phyloP scores from a whole-genome alignment of 2,113 vertebrate genomes.

The Hippoglossus stenolepis region DNA sequence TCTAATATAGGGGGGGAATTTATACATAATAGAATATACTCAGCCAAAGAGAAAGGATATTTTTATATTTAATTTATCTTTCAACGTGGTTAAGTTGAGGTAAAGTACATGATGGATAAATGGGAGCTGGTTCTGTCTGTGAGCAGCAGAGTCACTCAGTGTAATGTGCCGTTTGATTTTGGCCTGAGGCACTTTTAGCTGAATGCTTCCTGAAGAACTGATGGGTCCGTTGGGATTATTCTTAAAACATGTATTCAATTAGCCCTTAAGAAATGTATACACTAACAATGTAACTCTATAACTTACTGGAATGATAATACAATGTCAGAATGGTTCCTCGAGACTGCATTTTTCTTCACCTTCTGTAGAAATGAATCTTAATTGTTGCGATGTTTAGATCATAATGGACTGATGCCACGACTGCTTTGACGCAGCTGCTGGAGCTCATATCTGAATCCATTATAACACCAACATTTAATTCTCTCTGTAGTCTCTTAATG shows the following conservation, averaged over 20 bases:
- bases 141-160: constrained; percentile 2
- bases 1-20: too few species aligned
- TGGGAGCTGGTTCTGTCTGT: not conserved
- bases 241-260: constrained; percentile 4
- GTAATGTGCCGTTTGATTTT: constrained; percentile 14
- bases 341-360: not conserved
- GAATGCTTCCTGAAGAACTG: constrained; percentile 14
- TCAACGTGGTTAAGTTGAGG: not conserved
- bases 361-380: not conserved
- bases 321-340: not conserved
- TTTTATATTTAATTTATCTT: too few species aligned
- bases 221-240: not conserved
- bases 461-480: constrained; percentile 17
- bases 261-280: constrained; percentile 11
- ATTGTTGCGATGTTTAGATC: not conserved
- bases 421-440: too few species aligned
- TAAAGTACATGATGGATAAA: not conserved
- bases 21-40: too few species aligned
- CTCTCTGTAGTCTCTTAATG: not conserved
- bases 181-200: not conserved
- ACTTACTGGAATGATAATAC: not conserved
- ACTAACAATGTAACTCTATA: not conserved
- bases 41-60: too few species aligned
- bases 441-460: not conserved
- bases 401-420: constrained; percentile 2